A percentile compares a stretch with the other conserved stretches of the same genome.
Conservation (phyloP, 1,140 invertebrate genomes). For the Drosophila quadrilineata region DNA sequence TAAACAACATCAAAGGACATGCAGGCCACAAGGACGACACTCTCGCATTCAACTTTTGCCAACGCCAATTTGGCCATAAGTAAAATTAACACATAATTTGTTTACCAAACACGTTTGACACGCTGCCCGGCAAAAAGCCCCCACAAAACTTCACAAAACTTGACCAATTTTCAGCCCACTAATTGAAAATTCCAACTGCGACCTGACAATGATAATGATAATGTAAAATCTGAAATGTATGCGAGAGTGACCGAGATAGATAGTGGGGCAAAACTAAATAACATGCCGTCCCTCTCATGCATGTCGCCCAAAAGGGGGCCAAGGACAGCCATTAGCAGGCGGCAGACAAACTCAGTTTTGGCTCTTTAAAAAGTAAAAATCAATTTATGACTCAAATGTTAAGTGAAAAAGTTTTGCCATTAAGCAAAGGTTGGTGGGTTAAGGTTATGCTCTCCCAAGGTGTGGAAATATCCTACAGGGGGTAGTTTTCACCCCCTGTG, state of each 20-base stretch:
- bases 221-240: conserved; percentile 48
- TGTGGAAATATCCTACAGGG: too few species aligned
- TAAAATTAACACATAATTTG: conserved; percentile 75
- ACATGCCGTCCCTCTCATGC: too few species aligned
- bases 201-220: conserved; percentile 64
- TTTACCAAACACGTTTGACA: conserved; percentile 71
- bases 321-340: conserved; percentile 36
- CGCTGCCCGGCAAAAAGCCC: too few species aligned
- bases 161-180: conserved; percentile 66
- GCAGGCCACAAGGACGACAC: conserved; percentile 25
- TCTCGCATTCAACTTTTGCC: conserved; percentile 46
- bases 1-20: conserved; percentile 67
- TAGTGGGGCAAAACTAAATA: too few species aligned
- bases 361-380: conserved; percentile 79
- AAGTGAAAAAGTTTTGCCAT: conserved; percentile 79
- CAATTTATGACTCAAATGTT: conserved; percentile 80
- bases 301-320: conserved; percentile 13
- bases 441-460: too few species aligned
- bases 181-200: conserved; percentile 75
- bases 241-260: too few species aligned
- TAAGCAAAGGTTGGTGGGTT: conserved; percentile 32
- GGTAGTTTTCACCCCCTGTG: too few species aligned
- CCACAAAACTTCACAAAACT: too few species aligned
- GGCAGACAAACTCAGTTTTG: conserved; percentile 1
- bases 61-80: conserved; percentile 16